phyloP scores from a whole-genome alignment of 1,140 invertebrate genomes.

The Phymastichus coffea region DNA sequence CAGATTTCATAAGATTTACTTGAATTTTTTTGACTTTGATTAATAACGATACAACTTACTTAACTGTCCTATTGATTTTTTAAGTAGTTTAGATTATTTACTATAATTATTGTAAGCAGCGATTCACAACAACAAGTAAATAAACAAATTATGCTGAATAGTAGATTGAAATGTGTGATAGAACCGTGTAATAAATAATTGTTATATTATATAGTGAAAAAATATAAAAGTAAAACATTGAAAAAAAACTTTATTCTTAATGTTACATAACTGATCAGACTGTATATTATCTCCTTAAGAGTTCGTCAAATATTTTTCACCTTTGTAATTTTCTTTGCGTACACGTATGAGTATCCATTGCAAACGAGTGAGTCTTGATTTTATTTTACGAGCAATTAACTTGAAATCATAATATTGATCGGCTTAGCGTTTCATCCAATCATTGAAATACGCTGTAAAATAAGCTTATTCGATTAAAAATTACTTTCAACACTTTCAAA shows the following conservation, averaged over 20 bases:
- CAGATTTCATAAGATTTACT: background rate
- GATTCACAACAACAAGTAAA: no score
- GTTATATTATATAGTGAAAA: slow-evolving; percentile 23
- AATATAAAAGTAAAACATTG: slow-evolving; percentile 9
- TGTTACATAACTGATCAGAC: slow-evolving; percentile 16
- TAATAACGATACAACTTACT: slow-evolving; percentile 3
- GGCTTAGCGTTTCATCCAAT: no score
- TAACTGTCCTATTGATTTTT: slow-evolving; percentile 10
- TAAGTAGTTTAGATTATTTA: slow-evolving; percentile 9
- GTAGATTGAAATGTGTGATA: slow-evolving; percentile 7
- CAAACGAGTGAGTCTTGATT: no score
- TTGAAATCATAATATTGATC: no score
- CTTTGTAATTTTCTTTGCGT: slow-evolving; percentile 10
- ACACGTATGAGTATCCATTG: no score
- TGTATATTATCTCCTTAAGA: slow-evolving; percentile 7
- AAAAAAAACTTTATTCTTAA: slow-evolving; percentile 19
- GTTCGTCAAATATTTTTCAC: slow-evolving; percentile 15
- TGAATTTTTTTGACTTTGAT: slow-evolving; percentile 9
- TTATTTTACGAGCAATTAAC: no score
- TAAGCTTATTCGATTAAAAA: no score
- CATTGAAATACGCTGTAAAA: no score
- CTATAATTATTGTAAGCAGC: background rate
- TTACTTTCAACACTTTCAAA: no score
- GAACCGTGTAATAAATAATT: slow-evolving; percentile 16
- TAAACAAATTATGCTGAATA: slow-evolving; percentile 1